phyloP scores from a whole-genome alignment of 2,113 vertebrate genomes.

The Dipodomys ordii region DNA sequence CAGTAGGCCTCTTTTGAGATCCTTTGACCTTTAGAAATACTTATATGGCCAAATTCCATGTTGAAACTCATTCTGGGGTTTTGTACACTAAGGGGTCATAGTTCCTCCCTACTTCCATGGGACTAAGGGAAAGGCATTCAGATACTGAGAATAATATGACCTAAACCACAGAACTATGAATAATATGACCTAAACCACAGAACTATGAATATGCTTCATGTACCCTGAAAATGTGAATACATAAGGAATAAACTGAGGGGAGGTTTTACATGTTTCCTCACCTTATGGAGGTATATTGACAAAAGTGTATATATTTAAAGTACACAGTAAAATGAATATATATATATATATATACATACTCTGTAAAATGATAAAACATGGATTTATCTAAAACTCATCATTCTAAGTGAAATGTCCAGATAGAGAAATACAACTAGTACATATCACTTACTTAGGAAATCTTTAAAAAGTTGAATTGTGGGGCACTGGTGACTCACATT shows the following conservation, averaged over 20 bases:
- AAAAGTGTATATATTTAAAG: background rate
- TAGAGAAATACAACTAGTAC: background rate
- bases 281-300: background rate
- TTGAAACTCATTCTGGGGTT: conserved; percentile 43
- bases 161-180: conserved; percentile 38
- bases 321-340: background rate
- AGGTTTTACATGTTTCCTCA: background rate
- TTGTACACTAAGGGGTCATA: background rate
- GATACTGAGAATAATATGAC: background rate
- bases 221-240: conserved; percentile 23
- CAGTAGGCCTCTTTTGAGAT: conserved; percentile 13
- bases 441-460: background rate
- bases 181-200: conserved; percentile 29
- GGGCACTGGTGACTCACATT: too few relatives aligned
- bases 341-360: background rate
- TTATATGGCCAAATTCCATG: conserved; percentile 34
- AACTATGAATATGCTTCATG: background rate
- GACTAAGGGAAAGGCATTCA: background rate
- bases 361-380: conserved; percentile 14
- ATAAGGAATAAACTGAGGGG: conserved; percentile 15
- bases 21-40: background rate
- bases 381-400: background rate
- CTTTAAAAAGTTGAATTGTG: background rate
- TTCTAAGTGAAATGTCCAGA: background rate
- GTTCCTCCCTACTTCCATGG: background rate